Conservation (phyloP, 2,888 invertebrate species). For the Prosopocoilus inquinatus region DNA sequence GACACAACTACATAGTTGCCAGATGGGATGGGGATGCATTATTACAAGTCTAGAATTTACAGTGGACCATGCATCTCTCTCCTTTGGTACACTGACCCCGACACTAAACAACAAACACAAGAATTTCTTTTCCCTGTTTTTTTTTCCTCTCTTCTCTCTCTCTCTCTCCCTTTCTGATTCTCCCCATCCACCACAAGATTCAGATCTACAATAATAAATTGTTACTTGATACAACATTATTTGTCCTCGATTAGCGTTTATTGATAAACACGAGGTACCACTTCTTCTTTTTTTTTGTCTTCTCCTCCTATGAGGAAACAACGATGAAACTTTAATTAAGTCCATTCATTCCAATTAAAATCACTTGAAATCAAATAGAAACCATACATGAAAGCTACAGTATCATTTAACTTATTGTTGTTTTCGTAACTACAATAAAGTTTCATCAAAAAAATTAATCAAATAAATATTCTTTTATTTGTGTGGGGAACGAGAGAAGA, state of each 20-base stretch:
- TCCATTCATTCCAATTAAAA: too few relatives aligned
- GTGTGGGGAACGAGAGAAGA: too few relatives aligned
- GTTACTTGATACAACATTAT: conserved; percentile 11
- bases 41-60: conserved; percentile 33
- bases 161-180: too few relatives aligned
- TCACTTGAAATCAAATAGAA: too few relatives aligned
- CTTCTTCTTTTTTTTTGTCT: background rate
- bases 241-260: conserved; percentile 2
- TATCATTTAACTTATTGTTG: too few relatives aligned
- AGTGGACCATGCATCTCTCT: conserved; percentile 30
- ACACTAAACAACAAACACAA: conserved; percentile 12
- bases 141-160: conserved; percentile 9
- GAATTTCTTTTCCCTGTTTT: conserved; percentile 17
- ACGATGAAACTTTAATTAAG: too few relatives aligned
- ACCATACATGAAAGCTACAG: too few relatives aligned
- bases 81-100: conserved; percentile 23
- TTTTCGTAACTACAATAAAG: too few relatives aligned
- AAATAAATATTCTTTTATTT: too few relatives aligned
- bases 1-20: conserved; percentile 19
- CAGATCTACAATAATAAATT: conserved; percentile 3
- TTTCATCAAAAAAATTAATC: too few relatives aligned
- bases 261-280: background rate
- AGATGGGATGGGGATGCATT: conserved; percentile 38
- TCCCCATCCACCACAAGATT: too few relatives aligned
- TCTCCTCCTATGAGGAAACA: too few relatives aligned